Evolutionary conservation across 1,140 invertebrate genomes (phyloP), one percentile per base, ranked within the genome.

Genomic region (Bactericera cockerelli): DNA sequence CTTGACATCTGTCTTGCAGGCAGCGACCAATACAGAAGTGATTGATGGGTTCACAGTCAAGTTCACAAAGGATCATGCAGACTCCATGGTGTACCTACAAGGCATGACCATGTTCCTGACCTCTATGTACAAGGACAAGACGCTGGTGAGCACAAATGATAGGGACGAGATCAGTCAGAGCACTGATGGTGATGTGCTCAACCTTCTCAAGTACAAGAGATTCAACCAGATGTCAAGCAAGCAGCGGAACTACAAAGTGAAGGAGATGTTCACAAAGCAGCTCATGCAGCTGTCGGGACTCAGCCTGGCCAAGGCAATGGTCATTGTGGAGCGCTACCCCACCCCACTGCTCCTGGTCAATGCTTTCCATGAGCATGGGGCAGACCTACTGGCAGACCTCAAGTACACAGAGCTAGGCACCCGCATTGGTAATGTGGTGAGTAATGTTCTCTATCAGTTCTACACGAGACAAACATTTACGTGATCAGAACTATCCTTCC

Each of bases 181-280:
- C 57, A 62, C 75, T 55, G 58, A 63, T 25, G 67, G 73, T 61
- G 70, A 76, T 63, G 67, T 68, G 21, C 58, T 72, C 33, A 65
- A 63, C 42, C 70, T 91, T 1, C 81, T 89, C 76, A 78, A 77
- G 49, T 93, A 89, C 70, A 69, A 78, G 28, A 80, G 83, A 58
- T 89, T 93, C 61, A 89, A 88, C 69, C 77, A 81, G 71, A 70
- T 77, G 56, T 80, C 86, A 2, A 68, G 78, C 0, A 93, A 93
- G 74, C 72, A 75, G 24, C 64, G 84, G 78, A 74, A 73, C 24
- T 74, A 90, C 36, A 87, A 79, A 57, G 82, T 94, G 0, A 80
- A 76, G 11, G 88, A 96, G 69, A 84, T 92, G 74, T 95, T 98
- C 72, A 79, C 87, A 4, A 86, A 87, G 69, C 85, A 94, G 62